Conservation (phyloP, 2,888 invertebrate species). For the Eretmocerus hayati region DNA sequence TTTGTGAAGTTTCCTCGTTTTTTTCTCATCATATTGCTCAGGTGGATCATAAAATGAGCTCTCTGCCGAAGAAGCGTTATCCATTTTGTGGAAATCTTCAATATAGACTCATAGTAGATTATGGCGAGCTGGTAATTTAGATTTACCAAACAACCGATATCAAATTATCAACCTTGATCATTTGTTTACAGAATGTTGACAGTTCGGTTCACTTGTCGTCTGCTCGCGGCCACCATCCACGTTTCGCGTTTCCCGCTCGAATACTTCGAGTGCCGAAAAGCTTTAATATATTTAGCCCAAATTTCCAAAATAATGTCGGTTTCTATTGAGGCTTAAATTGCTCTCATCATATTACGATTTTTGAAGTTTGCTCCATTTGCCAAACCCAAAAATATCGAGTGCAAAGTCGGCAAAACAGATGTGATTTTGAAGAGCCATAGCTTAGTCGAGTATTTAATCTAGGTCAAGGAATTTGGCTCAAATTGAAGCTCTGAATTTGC, state of each 20-base stretch:
- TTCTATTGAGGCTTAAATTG: background rate
- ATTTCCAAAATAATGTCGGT: background rate
- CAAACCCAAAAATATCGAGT: background rate
- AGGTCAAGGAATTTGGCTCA: too few species aligned
- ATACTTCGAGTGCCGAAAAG: too few species aligned
- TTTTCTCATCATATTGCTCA: slow-evolving; percentile 6
- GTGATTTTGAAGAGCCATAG: too few species aligned
- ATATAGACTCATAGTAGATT: background rate
- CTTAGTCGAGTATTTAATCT: too few species aligned
- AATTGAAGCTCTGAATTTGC: too few species aligned
- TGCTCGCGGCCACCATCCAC: background rate
- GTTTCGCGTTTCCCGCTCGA: too few species aligned
- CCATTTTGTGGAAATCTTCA: background rate
- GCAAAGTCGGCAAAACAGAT: background rate
- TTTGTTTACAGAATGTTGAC: background rate
- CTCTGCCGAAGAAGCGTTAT: too few species aligned
- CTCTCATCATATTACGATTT: background rate
- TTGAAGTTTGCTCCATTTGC: background rate
- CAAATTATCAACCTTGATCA: background rate
- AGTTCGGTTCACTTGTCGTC: background rate
- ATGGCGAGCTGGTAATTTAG: background rate
- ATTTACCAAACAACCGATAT: too few species aligned
- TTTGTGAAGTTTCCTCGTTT: slow-evolving; percentile 6
- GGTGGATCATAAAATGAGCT: slow-evolving; percentile 13
- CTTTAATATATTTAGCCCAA: too few species aligned